phyloP scores from a whole-genome alignment of 2,888 invertebrate genomes.

The Empis livida region DNA sequence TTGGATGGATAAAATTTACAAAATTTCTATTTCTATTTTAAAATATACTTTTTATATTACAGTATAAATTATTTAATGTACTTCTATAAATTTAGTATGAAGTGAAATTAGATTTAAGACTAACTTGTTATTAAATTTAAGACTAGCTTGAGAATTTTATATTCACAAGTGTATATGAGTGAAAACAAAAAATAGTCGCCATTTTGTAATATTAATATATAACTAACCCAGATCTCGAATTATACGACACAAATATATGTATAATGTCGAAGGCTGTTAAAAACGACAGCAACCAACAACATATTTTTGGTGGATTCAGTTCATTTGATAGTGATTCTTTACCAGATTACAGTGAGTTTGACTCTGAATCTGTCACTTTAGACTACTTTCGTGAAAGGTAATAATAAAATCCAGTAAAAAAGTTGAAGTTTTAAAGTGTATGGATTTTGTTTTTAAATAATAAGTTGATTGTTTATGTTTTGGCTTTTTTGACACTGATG shows the following conservation, averaged over 20 bases:
- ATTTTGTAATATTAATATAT: not conserved
- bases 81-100: no score
- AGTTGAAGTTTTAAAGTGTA: not conserved
- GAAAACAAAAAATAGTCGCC: not conserved
- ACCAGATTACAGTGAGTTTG: conserved; percentile 43
- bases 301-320: conserved; percentile 38
- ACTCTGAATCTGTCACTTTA: conserved; percentile 39
- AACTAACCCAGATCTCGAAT: no score
- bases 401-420: no score
- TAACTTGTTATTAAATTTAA: no score
- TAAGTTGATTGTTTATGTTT: conserved; percentile 6
- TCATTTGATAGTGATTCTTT: conserved; percentile 40
- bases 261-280: conserved; percentile 9
- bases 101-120: no score
- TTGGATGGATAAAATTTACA: no score
- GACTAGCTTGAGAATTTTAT: no score
- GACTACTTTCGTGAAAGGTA: conserved; percentile 41
- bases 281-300: conserved; percentile 12
- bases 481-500: not conserved
- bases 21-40: no score
- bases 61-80: no score
- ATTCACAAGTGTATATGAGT: no score
- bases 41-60: no score
- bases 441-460: conserved; percentile 11
- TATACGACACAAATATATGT: not conserved